These are phyloP conservation scores for Tylochromis polylepis DNA, from an alignment of 2,113 vertebrate genomes.

Conservation along the genomic window DNA sequence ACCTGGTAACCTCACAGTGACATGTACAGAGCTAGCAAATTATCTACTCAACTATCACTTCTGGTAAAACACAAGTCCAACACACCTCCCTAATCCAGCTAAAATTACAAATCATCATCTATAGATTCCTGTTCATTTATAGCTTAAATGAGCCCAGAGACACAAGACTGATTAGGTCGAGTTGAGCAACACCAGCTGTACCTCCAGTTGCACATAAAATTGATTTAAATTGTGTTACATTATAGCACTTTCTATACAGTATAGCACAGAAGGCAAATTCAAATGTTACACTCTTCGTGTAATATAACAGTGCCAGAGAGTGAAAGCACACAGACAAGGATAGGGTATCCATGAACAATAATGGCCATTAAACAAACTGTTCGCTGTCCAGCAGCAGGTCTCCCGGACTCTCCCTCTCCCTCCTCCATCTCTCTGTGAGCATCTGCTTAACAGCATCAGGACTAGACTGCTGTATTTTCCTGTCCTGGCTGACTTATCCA, in stretches of 20 bases:
- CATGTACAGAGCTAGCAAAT: not conserved
- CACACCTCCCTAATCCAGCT: not conserved
- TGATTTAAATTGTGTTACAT: not conserved
- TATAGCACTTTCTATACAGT: not conserved
- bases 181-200: not conserved
- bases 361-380: constrained; percentile 21
- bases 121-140: not conserved
- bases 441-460: not conserved
- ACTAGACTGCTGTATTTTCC: not conserved
- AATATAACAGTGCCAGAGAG: not conserved
- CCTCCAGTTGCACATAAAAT: not conserved
- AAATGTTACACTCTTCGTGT: not conserved
- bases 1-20: not conserved
- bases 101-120: not conserved
- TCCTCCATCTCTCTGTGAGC: not conserved
- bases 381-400: not conserved
- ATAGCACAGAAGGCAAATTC: not conserved
- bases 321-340: constrained; percentile 19
- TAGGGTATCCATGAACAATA: constrained; percentile 12
- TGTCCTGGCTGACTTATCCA: constrained; percentile 3
- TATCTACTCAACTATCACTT: not conserved
- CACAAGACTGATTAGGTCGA: not conserved
- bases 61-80: not conserved
- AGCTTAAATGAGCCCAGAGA: not conserved
- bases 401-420: not conserved